Conservation (phyloP, 2,113 vertebrate genomes). For the Acinonyx jubatus region DNA sequence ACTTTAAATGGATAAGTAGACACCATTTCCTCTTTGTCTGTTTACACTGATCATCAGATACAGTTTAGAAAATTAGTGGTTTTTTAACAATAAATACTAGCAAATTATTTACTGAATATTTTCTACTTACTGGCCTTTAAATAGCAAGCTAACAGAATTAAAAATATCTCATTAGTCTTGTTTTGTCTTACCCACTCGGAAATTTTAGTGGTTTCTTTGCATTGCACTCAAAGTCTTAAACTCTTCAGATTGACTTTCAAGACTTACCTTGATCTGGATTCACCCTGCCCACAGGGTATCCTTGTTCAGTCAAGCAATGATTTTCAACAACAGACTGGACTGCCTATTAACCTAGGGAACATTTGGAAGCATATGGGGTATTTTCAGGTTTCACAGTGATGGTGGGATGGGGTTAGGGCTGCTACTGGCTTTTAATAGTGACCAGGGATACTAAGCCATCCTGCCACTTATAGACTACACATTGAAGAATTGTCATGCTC, state of each 20-base stretch:
- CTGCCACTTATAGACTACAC: not conserved
- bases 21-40: not conserved
- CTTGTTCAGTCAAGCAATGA: not conserved
- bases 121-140: not conserved
- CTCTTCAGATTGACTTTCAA: conserved; percentile 6
- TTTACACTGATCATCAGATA: not conserved
- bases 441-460: not conserved
- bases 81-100: conserved; percentile 9
- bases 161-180: not conserved
- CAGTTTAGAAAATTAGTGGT: not conserved
- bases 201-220: conserved; percentile 4
- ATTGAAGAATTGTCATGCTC: not conserved
- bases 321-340: not conserved
- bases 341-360: not conserved
- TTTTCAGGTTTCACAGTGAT: conserved; percentile 22
- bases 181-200: conserved; percentile 10
- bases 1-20: not conserved
- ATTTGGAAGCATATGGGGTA: not conserved
- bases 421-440: not conserved
- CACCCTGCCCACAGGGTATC: not conserved
- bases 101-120: conserved; percentile 36
- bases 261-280: conserved; percentile 3
- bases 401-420: not conserved
- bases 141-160: not conserved
- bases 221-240: not conserved